Base-by-base conservation (phyloP, 2,113 vertebrate genomes). In the Pluvialis apricaria region DNA sequence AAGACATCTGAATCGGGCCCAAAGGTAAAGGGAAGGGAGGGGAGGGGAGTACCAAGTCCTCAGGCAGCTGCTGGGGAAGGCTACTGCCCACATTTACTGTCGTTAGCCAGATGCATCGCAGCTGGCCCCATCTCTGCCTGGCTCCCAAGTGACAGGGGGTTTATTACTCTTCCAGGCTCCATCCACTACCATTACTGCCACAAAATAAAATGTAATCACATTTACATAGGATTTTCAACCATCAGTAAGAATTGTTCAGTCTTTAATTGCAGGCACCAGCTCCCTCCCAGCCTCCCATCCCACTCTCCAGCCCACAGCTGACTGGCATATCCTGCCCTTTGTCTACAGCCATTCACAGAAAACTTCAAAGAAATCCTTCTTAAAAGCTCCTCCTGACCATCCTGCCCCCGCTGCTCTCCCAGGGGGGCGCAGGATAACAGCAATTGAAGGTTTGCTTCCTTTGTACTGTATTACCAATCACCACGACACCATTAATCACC, bases 361-460 rank as follows among this genome's bases (percentile, higher is more conserved):
- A 76, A 93, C 94, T 90, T 97, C 94, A 95, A 96, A 97, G 90
- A 65, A 94, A 96, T 11, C 75, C 82, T 51, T 28, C 83, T 49
- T 7, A 24, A 93, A 83, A 88, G 82, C 92, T 64, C 51, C 82
- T 90, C 71, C 90, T 29, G 91, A 7, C 71, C 42, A 73, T 73
- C 91, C 89, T 61, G 62, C 57, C 80, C 80, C 68, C 4, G 11
- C 60, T 73, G 78, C 79, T 87, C 78, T 82, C 92, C 71, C 88
- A 25, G 86, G 34, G 78, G 57, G 52, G 70, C 18, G 25, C 42
- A 86, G 91, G 94, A 83, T 84, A 14, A 44, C 26, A 51, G 88
- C 93, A 93, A 91, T 75, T 80, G 87, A 38, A n/a, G 49, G 32
- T 45, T 85, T 85, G 52, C 68, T 88, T 52, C 85, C 72, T 92